A percentile compares a stretch with the other conserved stretches of the same genome.
phyloP scores from a whole-genome alignment of 2,797 vertebrate genomes.

The Amblyraja radiata region DNA sequence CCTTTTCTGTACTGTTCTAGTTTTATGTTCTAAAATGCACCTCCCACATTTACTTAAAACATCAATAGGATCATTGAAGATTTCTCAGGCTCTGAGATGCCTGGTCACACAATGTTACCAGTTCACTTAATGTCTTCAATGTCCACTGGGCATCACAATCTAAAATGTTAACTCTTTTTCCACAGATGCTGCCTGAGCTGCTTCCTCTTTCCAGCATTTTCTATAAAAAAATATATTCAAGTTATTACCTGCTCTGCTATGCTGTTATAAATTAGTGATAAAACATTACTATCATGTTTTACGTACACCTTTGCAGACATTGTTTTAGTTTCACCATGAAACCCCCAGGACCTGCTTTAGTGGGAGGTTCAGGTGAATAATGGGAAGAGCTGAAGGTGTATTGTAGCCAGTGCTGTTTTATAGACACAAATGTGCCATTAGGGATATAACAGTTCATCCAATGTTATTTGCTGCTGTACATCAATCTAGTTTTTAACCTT shows the following conservation, averaged over 20 bases:
- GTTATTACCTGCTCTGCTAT: neutral
- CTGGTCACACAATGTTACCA: neutral
- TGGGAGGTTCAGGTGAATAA: neutral
- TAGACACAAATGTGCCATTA: too few species aligned
- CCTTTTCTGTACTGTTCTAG: too few species aligned
- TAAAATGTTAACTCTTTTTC: too few species aligned
- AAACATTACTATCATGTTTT: neutral
- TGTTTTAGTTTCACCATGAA: neutral
- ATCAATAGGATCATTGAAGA: neutral
- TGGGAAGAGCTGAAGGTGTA: neutral
- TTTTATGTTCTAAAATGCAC: too few species aligned
- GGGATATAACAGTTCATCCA: too few species aligned
- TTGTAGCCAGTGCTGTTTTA: neutral
- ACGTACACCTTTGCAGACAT: neutral
- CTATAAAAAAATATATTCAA: too few species aligned
- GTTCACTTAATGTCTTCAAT: neutral
- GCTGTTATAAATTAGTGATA: neutral
- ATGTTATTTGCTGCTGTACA: too few species aligned
- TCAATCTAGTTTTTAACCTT: too few species aligned
- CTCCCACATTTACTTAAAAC: neutral
- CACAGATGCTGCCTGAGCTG: too few species aligned
- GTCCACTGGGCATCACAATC: neutral
- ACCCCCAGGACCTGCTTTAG: neutral
- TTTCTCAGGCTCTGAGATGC: too few species aligned
- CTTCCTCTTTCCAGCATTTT: too few species aligned